A percentile compares a stretch with the other conserved stretches of the same genome.
These are phyloP conservation scores for Tetrapedia diversipes DNA, from an alignment of 2,888 invertebrate genomes.

Conservation along the genomic window DNA sequence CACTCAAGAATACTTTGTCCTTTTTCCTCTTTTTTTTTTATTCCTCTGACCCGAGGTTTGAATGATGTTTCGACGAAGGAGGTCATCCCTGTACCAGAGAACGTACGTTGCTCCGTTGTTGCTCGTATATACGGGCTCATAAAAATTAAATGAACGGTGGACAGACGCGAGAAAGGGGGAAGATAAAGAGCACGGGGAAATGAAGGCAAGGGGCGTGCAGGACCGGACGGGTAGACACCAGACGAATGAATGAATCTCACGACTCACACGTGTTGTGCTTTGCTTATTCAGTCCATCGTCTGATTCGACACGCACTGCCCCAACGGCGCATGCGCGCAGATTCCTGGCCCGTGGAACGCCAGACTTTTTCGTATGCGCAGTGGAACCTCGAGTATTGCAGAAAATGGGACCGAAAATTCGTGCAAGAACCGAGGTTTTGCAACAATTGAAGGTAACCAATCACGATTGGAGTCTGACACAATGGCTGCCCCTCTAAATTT, in stretches of 20 bases:
- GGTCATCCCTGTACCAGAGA: conserved; percentile 21
- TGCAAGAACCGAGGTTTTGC: no score
- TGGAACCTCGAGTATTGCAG: no score
- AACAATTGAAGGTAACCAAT: no score
- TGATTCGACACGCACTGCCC: conserved; percentile 62
- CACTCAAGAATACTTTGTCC: no score
- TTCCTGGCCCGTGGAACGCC: no score
- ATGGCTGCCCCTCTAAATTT: no score
- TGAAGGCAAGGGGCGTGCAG: conserved; percentile 40
- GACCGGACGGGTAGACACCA: conserved; percentile 34
- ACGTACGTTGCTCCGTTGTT: conserved; percentile 27
- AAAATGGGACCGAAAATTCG: no score
- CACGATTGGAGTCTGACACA: no score
- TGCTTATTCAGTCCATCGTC: conserved; percentile 65
- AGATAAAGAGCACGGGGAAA: conserved; percentile 60
- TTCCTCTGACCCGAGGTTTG: not conserved
- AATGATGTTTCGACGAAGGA: conserved; percentile 15
- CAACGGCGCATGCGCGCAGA: conserved; percentile 59
- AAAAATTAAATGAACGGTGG: conserved; percentile 60
- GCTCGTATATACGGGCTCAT: conserved; percentile 52
- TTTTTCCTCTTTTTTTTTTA: not conserved
- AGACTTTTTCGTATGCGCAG: no score
- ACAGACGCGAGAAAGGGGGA: conserved; percentile 53
- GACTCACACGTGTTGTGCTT: conserved; percentile 69
- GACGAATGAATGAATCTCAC: conserved; percentile 73